Conservation (phyloP, 1,140 invertebrate species). For the Heliconius eleuchia region DNA sequence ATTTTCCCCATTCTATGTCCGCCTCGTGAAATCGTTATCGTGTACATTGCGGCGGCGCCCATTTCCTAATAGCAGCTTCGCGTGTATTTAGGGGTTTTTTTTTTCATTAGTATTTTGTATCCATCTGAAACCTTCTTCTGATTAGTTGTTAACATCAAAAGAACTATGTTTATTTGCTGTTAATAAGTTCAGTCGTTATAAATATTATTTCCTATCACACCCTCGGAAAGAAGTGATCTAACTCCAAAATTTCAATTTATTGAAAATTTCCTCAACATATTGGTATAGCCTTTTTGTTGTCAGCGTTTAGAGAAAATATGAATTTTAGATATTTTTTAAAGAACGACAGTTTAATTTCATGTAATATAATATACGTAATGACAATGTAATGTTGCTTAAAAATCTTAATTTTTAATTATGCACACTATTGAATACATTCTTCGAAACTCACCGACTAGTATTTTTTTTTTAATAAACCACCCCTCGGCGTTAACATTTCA, state of each 20-base stretch:
- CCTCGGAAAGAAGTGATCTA: background rate
- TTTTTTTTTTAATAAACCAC: no score
- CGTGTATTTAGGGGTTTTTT: conserved; percentile 61
- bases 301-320: no score
- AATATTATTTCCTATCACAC: background rate
- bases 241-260: background rate
- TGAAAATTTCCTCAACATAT: no score
- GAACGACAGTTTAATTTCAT: no score
- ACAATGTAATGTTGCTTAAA: no score
- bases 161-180: conserved; percentile 16
- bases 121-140: conserved; percentile 40
- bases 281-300: no score
- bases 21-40: conserved; percentile 73
- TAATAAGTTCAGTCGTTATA: background rate
- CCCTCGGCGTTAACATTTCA: no score
- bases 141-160: conserved; percentile 36
- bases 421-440: no score
- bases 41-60: conserved; percentile 60
- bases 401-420: no score
- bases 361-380: no score
- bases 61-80: conserved; percentile 73
- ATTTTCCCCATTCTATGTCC: conserved; percentile 75
- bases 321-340: no score
- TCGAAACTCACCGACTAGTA: no score
- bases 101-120: conserved; percentile 48